These are phyloP conservation scores for Sebastiscus albofasciatus DNA, from an alignment of 2,797 vertebrate genomes.

Conservation along the genomic window DNA sequence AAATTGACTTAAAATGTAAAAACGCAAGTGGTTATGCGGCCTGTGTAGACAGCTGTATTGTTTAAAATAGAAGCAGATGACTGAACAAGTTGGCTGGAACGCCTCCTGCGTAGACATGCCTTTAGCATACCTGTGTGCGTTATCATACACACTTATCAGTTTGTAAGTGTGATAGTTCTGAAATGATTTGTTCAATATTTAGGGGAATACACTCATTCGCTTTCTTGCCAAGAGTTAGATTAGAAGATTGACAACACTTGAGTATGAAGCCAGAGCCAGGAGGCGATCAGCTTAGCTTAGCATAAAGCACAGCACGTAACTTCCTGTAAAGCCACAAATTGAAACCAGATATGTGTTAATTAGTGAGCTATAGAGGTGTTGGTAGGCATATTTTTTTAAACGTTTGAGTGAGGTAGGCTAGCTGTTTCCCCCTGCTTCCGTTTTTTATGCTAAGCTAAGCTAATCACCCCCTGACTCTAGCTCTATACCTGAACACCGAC, in stretches of 20 bases:
- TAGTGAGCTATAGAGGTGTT: background rate
- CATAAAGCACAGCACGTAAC: background rate
- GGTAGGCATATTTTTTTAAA: background rate
- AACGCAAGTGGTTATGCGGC: background rate
- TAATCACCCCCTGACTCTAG: background rate
- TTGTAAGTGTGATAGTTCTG: background rate
- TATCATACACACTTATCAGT: background rate
- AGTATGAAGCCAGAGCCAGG: background rate
- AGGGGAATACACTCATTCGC: background rate
- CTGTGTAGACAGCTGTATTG: constrained; percentile 5
- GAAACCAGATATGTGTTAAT: background rate
- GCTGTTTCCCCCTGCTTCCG: background rate
- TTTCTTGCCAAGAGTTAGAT: too few species aligned
- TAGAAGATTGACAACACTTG: background rate
- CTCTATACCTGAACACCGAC: background rate
- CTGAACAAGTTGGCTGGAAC: too few species aligned
- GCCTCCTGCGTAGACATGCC: too few species aligned
- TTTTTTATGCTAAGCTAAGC: background rate
- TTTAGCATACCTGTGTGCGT: too few species aligned
- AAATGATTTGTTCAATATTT: background rate
- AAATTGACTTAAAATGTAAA: background rate
- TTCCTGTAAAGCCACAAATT: background rate
- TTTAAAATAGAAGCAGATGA: background rate
- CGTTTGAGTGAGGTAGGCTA: background rate
- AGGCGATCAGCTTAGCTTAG: background rate